Percentiles rank a stretch among this genome's conserved stretches.
phyloP scores from a whole-genome alignment of 1,140 invertebrate genomes.

The Popillia japonica region DNA sequence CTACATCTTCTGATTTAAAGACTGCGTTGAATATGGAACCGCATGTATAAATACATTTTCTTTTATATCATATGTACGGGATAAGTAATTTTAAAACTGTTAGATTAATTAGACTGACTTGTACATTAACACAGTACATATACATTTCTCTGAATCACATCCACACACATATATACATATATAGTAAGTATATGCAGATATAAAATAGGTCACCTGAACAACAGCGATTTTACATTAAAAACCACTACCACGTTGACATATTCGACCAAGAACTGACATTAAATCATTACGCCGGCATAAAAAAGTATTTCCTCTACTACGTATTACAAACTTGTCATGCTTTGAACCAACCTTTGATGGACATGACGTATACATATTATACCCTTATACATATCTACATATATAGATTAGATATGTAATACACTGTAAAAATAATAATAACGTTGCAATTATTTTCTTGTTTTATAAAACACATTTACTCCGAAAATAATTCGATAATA shows the following conservation, averaged over 20 bases:
- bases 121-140: too few species aligned
- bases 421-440: background rate
- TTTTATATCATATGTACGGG: too few species aligned
- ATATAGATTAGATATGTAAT: too few species aligned
- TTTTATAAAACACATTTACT: background rate
- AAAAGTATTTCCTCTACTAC: background rate
- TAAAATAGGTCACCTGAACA: background rate
- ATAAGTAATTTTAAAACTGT: too few species aligned
- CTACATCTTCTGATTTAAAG: too few species aligned
- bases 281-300: background rate
- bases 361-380: background rate
- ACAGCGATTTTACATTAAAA: conserved; percentile 11
- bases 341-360: background rate
- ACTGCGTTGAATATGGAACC: too few species aligned
- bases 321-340: background rate
- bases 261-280: background rate
- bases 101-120: too few species aligned
- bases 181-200: background rate
- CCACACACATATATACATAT: too few species aligned
- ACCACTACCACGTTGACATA: background rate
- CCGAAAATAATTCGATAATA: background rate
- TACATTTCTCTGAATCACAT: too few species aligned
- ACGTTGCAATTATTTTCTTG: background rate
- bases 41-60: too few species aligned
- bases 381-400: background rate